A percentile compares a stretch with the other conserved stretches of the same genome.
Evolutionary conservation across 2,113 vertebrate species (phyloP).

Genomic region (Onychostruthus taczanowskii): DNA sequence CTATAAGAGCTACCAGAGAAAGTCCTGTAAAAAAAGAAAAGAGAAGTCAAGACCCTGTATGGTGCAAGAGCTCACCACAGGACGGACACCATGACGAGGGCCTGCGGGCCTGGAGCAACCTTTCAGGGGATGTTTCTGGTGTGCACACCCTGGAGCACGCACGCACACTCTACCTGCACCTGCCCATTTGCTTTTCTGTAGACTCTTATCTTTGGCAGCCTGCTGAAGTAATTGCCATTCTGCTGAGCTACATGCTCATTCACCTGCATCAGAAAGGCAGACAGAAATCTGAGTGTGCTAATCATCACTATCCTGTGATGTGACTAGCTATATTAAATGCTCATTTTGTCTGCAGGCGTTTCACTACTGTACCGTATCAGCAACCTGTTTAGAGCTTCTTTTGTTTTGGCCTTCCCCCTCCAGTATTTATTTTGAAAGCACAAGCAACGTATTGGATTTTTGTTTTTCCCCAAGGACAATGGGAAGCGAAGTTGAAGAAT

Average conservation of each 20-base stretch:
- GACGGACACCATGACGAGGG: accelerated
- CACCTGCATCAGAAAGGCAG: constrained; percentile 55
- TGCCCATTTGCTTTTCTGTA: constrained; percentile 29
- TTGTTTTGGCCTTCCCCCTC: neutral
- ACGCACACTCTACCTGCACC: neutral
- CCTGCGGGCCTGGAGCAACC: accelerated
- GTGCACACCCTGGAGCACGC: accelerated
- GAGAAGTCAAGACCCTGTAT: neutral
- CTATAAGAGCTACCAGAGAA: constrained; percentile 84
- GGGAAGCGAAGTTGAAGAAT: neutral
- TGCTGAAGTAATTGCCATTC: constrained; percentile 63
- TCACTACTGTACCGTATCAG: neutral
- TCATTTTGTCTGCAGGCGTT: constrained; percentile 53
- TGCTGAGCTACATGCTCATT: constrained; percentile 14
- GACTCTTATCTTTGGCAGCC: constrained; percentile 23
- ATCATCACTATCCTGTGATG: constrained; percentile 39
- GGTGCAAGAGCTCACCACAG: accelerated
- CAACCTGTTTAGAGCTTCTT: neutral
- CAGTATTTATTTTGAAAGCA: neutral
- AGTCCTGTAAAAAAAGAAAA: constrained; percentile 72
- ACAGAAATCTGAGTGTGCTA: constrained; percentile 46
- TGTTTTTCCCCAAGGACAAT: neutral
- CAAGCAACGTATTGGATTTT: neutral
- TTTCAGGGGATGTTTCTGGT: neutral
- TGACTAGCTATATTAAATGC: constrained; percentile 40